Percentiles rank a stretch among this genome's conserved stretches.
Conservation (phyloP, 1,140 invertebrate genomes). For the Pinna nobilis region DNA sequence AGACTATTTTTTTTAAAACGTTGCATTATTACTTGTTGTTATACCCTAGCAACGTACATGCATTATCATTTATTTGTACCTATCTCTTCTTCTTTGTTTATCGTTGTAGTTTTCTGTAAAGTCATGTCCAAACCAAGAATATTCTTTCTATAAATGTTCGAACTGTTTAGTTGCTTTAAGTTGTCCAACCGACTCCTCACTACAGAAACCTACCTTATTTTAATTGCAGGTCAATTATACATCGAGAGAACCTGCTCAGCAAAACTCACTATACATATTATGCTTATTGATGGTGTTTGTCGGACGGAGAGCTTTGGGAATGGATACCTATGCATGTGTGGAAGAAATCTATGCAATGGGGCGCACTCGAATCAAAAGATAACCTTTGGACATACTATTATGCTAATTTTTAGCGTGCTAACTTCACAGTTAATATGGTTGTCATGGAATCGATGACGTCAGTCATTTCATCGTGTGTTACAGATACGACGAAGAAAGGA, state of each 20-base stretch:
- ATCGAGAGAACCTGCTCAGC: conserved; percentile 60
- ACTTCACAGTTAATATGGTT: conserved; percentile 14
- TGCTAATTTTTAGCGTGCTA: conserved; percentile 8
- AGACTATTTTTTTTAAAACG: too few species aligned
- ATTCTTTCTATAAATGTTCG: too few species aligned
- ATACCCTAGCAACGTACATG: too few species aligned
- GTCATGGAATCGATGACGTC: conserved; percentile 12
- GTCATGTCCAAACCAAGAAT: too few species aligned
- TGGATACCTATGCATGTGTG: conserved; percentile 67
- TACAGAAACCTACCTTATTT: neutral
- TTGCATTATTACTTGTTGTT: too few species aligned
- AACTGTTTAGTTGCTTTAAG: too few species aligned
- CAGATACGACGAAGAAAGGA: too few species aligned
- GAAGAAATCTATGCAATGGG: conserved; percentile 60
- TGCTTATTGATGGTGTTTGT: conserved; percentile 63
- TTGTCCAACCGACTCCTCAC: too few species aligned
- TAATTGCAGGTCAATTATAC: conserved; percentile 50
- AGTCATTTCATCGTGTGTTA: too few species aligned
- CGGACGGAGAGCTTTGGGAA: conserved; percentile 63
- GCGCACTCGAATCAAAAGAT: conserved; percentile 8
- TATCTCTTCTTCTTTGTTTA: too few species aligned
- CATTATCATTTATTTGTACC: too few species aligned
- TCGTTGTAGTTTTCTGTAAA: too few species aligned
- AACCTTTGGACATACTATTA: conserved; percentile 1
- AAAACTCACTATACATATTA: conserved; percentile 59